phyloP scores from a whole-genome alignment of 2,113 vertebrate genomes.

The Tiliqua scincoides region DNA sequence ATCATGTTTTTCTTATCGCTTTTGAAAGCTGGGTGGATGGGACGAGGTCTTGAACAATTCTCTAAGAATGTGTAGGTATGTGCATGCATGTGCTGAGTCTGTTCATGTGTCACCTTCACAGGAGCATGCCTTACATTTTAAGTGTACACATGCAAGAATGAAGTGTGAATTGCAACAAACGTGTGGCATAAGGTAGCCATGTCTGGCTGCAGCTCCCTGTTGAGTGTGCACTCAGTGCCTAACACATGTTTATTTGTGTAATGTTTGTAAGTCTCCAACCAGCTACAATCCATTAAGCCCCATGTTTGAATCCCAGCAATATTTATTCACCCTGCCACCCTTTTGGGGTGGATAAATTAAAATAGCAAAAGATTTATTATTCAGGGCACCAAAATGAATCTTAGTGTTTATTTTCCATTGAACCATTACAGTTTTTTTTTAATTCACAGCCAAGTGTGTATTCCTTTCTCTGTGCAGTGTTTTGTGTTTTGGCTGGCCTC shows the following conservation, averaged over 20 bases:
- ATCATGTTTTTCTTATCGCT: conserved; percentile 53
- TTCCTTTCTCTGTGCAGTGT: not conserved
- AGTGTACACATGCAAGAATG: not conserved
- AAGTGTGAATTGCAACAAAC: not conserved
- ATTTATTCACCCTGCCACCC: not conserved
- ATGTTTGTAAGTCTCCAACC: conserved; percentile 16
- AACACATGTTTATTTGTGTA: not conserved
- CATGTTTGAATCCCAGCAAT: conserved; percentile 38
- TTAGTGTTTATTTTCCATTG: conserved; percentile 19
- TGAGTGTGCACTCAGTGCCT: not conserved
- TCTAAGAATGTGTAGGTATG: conserved; percentile 28
- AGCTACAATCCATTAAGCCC: conserved; percentile 43
- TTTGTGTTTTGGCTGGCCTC: conserved; percentile 1
- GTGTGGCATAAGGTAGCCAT: not conserved
- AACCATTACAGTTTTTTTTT: not conserved
- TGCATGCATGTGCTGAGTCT: not conserved
- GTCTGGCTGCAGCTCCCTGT: not conserved
- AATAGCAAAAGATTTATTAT: conserved; percentile 14
- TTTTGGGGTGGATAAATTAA: conserved; percentile 29
- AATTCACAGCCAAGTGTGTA: rapidly evolving
- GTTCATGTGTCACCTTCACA: not conserved
- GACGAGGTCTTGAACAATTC: conserved; percentile 18
- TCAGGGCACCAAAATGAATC: conserved; percentile 11
- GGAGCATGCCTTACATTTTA: not conserved
- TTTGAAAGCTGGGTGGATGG: conserved; percentile 50